Conservation (phyloP, 1,140 invertebrate species). For the Lordiphosa mommai region DNA sequence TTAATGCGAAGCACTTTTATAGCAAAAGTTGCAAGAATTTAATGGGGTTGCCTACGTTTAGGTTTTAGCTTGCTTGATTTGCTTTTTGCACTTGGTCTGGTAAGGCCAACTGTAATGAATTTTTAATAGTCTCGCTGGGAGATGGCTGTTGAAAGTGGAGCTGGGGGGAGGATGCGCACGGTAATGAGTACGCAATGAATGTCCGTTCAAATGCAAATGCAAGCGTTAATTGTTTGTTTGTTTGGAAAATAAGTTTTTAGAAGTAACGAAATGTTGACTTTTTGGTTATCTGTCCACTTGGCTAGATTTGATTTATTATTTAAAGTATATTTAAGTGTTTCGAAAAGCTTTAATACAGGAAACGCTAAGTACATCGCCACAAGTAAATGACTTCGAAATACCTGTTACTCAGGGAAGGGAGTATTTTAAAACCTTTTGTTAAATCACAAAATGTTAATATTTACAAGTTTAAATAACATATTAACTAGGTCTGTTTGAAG, state of each 20-base stretch:
- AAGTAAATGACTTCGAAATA: too few relatives aligned
- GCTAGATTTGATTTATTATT: constrained; percentile 54
- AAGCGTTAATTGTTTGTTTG: constrained; percentile 2
- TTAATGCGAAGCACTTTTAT: constrained; percentile 12
- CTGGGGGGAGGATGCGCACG: constrained; percentile 13
- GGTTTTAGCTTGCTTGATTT: background rate
- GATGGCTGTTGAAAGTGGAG: background rate
- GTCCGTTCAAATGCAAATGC: constrained; percentile 29
- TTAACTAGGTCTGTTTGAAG: too few relatives aligned
- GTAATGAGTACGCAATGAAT: constrained; percentile 47
- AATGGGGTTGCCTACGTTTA: background rate
- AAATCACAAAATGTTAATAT: too few relatives aligned
- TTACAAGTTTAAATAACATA: too few relatives aligned
- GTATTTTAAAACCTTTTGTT: too few relatives aligned
- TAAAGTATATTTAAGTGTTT: constrained; percentile 53
- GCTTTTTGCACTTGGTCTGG: constrained; percentile 10
- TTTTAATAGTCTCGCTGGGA: constrained; percentile 40
- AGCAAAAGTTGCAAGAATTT: constrained; percentile 12
- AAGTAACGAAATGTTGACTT: constrained; percentile 15
- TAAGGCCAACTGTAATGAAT: constrained; percentile 44
- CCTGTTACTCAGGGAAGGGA: too few relatives aligned
- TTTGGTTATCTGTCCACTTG: constrained; percentile 24
- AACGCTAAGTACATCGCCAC: too few relatives aligned
- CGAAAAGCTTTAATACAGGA: too few relatives aligned
- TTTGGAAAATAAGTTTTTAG: constrained; percentile 15